These are phyloP conservation scores for Chloropsis cyanopogon DNA, from an alignment of 2,113 vertebrate genomes.

Conservation along the genomic window DNA sequence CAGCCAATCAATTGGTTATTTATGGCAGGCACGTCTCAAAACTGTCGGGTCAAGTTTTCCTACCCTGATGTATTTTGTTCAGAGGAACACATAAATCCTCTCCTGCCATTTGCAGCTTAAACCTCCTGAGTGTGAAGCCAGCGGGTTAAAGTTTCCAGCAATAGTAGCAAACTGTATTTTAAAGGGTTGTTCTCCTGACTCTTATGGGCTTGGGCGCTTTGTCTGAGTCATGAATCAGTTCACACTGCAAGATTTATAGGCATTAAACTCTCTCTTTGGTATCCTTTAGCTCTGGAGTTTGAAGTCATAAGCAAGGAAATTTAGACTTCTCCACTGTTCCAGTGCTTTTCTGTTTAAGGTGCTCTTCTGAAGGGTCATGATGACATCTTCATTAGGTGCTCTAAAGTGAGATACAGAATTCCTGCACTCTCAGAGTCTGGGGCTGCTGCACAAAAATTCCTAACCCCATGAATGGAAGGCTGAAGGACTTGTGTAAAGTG, in stretches of 20 bases:
- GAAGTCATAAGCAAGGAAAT: slow-evolving; percentile 1
- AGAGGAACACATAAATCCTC: slow-evolving; percentile 39
- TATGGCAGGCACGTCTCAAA: slow-evolving; percentile 27
- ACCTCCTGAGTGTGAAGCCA: slow-evolving; percentile 38
- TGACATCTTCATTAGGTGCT: neutral
- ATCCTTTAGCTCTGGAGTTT: neutral
- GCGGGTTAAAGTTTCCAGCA: slow-evolving; percentile 23
- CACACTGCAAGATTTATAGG: neutral
- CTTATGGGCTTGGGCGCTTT: neutral
- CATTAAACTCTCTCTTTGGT: neutral
- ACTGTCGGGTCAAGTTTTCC: slow-evolving; percentile 41
- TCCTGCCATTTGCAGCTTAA: slow-evolving; percentile 52
- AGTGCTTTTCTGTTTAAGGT: neutral
- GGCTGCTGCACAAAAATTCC: neutral
- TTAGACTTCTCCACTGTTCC: neutral
- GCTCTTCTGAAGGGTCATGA: neutral
- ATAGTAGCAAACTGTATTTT: neutral
- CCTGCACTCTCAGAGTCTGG: neutral
- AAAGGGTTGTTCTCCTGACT: neutral
- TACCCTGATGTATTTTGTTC: slow-evolving; percentile 21
- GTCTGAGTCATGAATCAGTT: slow-evolving; percentile 21
- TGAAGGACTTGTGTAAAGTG: neutral
- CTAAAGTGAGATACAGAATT: neutral
- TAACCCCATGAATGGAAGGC: neutral
- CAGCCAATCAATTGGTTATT: slow-evolving; percentile 44